phyloP scores from a whole-genome alignment of 2,797 vertebrate genomes.

The Epinephelus malabaricus region DNA sequence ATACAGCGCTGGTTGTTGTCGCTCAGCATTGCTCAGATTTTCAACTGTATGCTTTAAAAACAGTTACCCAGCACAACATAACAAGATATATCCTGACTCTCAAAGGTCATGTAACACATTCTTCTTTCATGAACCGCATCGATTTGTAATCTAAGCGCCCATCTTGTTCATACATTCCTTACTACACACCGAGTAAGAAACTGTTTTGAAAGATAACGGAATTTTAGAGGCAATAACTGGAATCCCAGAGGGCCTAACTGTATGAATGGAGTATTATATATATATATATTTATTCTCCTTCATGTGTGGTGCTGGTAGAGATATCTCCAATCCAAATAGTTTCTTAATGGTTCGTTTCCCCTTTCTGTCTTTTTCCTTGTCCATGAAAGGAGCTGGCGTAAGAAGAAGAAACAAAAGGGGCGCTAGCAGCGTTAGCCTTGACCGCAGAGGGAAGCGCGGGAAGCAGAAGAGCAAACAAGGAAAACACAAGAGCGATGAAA shows the following conservation, averaged over 20 bases:
- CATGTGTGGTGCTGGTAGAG: neutral
- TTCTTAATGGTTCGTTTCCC: constrained; percentile 43
- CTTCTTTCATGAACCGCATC: neutral
- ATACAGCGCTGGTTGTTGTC: neutral
- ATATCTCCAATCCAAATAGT: constrained; percentile 27
- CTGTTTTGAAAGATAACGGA: constrained; percentile 33
- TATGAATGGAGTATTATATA: constrained; percentile 26
- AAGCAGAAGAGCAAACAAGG: constrained; percentile 25
- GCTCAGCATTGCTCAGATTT: neutral
- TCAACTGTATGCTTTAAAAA: neutral
- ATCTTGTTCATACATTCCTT: constrained; percentile 32
- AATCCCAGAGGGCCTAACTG: constrained; percentile 3
- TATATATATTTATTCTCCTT: constrained; percentile 21
- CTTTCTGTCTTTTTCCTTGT: constrained; percentile 33
- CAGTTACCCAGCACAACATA: neutral
- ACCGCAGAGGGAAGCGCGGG: constrained; percentile 22
- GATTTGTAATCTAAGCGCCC: neutral
- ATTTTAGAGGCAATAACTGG: constrained; percentile 22
- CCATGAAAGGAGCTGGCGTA: constrained; percentile 34
- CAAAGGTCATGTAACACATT: neutral
- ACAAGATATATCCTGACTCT: constrained; percentile 9
- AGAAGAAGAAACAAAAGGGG: constrained; percentile 41
- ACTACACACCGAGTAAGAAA: neutral
- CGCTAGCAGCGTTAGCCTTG: constrained; percentile 34
- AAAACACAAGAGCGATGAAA: constrained; percentile 56